These are phyloP conservation scores for Scylla paramamosain DNA, from an alignment of 1,140 invertebrate species.

Conservation along the genomic window DNA sequence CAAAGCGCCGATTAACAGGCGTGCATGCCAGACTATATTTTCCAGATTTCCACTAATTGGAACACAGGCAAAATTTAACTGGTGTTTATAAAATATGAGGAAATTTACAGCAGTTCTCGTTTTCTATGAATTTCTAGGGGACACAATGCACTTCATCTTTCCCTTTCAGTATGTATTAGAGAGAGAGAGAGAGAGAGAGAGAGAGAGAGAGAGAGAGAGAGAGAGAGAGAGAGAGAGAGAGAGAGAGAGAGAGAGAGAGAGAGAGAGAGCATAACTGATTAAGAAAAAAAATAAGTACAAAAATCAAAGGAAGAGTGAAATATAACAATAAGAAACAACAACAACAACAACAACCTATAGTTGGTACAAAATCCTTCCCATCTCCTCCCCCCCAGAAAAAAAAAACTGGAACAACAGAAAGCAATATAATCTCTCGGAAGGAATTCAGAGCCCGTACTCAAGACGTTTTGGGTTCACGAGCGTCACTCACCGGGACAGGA, in stretches of 20 bases:
- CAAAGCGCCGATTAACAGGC: not conserved
- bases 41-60: not conserved
- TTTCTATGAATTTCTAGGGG: not conserved
- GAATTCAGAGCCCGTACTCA: not conserved
- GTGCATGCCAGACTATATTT: not conserved
- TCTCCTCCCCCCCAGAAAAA: too few relatives aligned
- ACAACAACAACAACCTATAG: too few relatives aligned
- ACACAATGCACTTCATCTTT: not conserved
- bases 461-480: not conserved
- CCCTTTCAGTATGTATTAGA: not conserved
- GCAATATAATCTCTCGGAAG: not conserved
- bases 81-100: not conserved
- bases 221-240: conserved; percentile 19
- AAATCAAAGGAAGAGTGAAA: too few relatives aligned
- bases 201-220: conserved; percentile 6
- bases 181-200: not conserved
- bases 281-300: too few relatives aligned
- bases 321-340: too few relatives aligned
- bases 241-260: not conserved
- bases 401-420: too few relatives aligned
- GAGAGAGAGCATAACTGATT: too few relatives aligned
- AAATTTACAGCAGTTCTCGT: not conserved
- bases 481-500: not conserved
- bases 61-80: not conserved
- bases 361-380: too few relatives aligned